Evolutionary conservation across 2,797 vertebrate genomes (phyloP), one percentile per base, ranked within the genome.

Genomic region (Merluccius polli): DNA sequence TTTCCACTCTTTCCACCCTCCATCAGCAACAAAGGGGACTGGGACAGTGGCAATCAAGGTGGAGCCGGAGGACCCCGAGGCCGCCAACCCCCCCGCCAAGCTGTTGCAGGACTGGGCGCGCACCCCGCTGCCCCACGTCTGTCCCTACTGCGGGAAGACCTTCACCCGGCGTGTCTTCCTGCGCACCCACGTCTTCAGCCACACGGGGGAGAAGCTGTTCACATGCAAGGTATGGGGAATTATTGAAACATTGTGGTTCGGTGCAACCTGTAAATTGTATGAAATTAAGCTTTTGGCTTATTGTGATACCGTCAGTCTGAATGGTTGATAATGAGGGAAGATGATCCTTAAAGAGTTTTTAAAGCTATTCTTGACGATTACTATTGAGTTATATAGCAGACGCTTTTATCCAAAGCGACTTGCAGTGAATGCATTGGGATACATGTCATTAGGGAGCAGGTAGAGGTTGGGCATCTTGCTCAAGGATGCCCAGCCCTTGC

Each of bases 121-220:
- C 59, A 89, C 90, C 0, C 84, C 91, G 0, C 77, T 91, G n/a
- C 93, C 93, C 7, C 93, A 95, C 0, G 92, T 94, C 7, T 98
- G 97, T 73, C 94, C 95, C 0, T 94, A 96, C 21, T 98, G 97
- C 12, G 95, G 95, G 4, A 96, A 96, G 79, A 95, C 93, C 77
- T 98, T 98, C 89, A 97, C 96, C 1, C 94, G 96, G 0, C 94
- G 96, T 0, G 95, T 96, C 9, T 97, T 97, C 41, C 94, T 98
- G 15, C 95, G 96, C 0, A 95, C 95, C 18, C 96, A 98, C 9
- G 94, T 97, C 82, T 95, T 93, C 85, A 96, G 95, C 4, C 96
- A 98, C 92, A 98, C 96, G 0, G 95, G 95, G n/a, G 95, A 97
- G 80, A 95, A 96, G 82, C 95, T 96, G 27, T 97, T 95, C 85